Evolutionary conservation across 2,113 vertebrate species (phyloP), one percentile per base, ranked within the genome.

Genomic region (Cynocephalus volans): DNA sequence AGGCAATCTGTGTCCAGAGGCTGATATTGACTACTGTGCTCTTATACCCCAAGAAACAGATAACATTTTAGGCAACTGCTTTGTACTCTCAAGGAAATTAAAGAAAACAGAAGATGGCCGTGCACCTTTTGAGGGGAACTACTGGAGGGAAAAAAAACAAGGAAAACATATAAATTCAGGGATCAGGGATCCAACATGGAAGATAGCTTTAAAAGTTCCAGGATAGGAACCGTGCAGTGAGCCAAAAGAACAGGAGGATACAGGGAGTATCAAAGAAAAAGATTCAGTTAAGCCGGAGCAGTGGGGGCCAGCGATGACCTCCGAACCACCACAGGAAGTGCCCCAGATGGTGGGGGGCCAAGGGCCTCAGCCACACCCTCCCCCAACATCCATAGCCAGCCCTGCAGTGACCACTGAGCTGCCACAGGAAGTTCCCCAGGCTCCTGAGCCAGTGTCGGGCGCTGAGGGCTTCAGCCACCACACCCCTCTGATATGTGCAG

Each of bases 11-110:
- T 54, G 12, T 80, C 72, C 45, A 76, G 31, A 92, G 21, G 13
- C 26, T 50, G 2, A 62, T 75, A 52, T 85, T 60, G 36, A 7
- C n/a, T 18, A 5, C 36, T 77, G 52, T 85, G 31, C 19, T 72
- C 69, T 65, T 56, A 13, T 1, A 33, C 23, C 12, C 23, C 11
- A 54, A 36, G 14, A 90, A 72, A 60, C 13, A 67, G 36, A 48
- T 54, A 56, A 14, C 14, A 5, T 62, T 65, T 64, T 64, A 89
- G 79, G 48, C 76, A 82, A 31, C 6, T 48, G 24, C 60, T 82
- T 52, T 54, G 36, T 90, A 72, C 54, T 69, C 79, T 54, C 21
- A 64, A 93, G 87, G 23, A 96, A 84, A 81, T 69, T 36, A 54
- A 54, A 41, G 41, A 41, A 41, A 41, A 41, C 41, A 41, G 41